phyloP scores from a whole-genome alignment of 64 coral and sea anemone genomes.

The Montipora efflorescens region DNA sequence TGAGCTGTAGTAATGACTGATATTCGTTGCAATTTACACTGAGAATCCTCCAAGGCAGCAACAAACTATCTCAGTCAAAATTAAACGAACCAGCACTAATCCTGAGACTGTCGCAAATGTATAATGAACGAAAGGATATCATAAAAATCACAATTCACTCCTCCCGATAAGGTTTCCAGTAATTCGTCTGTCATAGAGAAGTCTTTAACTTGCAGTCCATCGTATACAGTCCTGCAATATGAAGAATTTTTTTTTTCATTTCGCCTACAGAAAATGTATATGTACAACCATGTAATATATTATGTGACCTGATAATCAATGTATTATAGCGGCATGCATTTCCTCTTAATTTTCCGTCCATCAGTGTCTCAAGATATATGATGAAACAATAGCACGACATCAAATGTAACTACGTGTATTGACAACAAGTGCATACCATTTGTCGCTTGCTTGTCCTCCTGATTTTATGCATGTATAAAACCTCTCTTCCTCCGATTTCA shows the following conservation, averaged over 20 bases:
- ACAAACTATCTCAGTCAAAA: too few species aligned
- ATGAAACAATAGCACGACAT: neutral
- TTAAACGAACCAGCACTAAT: too few species aligned
- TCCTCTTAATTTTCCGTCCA: neutral
- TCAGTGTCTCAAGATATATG: neutral
- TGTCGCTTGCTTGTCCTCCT: neutral
- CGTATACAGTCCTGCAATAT: neutral
- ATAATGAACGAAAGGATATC: neutral
- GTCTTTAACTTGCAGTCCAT: slow-evolving; percentile 3
- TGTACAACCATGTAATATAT: too few species aligned
- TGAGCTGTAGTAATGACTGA: too few species aligned
- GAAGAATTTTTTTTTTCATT: neutral
- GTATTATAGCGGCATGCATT: neutral
- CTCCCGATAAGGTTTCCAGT: neutral
- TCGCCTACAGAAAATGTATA: too few species aligned
- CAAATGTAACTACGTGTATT: neutral
- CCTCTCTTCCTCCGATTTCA: neutral
- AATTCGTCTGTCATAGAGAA: neutral
- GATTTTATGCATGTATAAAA: slow-evolving; percentile 11
- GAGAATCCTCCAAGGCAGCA: too few species aligned
- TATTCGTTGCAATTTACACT: too few species aligned
- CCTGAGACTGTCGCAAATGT: too few species aligned
- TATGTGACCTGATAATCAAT: neutral
- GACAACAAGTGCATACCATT: neutral
- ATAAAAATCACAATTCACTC: neutral